Conservation (phyloP, 2,888 invertebrate species). For the Nowickia ferox region DNA sequence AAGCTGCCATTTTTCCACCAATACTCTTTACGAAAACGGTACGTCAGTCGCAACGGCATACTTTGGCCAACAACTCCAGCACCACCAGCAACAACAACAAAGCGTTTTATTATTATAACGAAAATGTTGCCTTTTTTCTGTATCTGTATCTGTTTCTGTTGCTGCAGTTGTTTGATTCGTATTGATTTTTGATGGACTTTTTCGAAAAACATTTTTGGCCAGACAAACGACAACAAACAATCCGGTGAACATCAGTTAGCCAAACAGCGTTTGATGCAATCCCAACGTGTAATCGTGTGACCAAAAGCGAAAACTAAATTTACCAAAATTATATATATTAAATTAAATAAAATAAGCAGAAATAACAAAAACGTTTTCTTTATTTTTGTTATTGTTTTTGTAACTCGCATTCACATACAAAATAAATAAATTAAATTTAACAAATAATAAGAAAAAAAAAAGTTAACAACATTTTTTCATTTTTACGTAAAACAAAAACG, state of each 20-base stretch:
- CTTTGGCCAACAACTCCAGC: conserved; percentile 6
- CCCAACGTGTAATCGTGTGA: conserved; percentile 69
- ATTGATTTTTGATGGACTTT: conserved; percentile 67
- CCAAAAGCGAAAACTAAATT: conserved; percentile 69
- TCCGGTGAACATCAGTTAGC: conserved; percentile 27
- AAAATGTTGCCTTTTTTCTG: conserved; percentile 52
- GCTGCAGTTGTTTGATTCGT: conserved; percentile 39
- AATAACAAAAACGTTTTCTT: conserved; percentile 29
- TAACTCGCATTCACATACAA: conserved; percentile 8
- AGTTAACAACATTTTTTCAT: conserved; percentile 62
- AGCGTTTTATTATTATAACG: conserved; percentile 32
- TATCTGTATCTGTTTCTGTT: conserved; percentile 11
- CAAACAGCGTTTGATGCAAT: conserved; percentile 56
- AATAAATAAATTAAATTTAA: conserved; percentile 50
- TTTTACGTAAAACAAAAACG: conserved; percentile 55
- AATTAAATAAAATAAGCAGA: conserved; percentile 30
- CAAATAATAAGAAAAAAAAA: conserved; percentile 38
- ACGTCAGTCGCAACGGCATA: not conserved
- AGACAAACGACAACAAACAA: conserved; percentile 61
- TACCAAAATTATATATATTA: conserved; percentile 61
- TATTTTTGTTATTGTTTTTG: not conserved
- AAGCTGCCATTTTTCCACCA: conserved; percentile 63
- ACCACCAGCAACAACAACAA: not conserved
- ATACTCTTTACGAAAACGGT: conserved; percentile 49
- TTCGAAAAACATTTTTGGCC: conserved; percentile 56